Base-by-base conservation (phyloP, 1,140 invertebrate genomes). In the Galendromus occidentalis region DNA sequence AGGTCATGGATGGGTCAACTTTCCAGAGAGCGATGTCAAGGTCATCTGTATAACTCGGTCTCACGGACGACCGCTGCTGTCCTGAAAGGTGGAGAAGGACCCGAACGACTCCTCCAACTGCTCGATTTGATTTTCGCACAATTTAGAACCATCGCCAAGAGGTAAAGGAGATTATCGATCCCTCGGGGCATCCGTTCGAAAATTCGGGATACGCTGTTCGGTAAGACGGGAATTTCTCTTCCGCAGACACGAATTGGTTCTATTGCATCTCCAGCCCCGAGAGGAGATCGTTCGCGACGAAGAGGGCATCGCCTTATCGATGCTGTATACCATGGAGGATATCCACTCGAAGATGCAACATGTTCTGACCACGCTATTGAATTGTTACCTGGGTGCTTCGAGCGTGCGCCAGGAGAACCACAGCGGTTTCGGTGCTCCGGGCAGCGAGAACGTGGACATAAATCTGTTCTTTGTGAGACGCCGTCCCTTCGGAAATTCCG, bases 101-200 rank as follows among this genome's bases (percentile, higher is more conserved):
- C 75, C 7, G 68, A 72, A 29, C 71, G 72, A 66, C 70, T 76
- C 17, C 66, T 74, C 29, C 74, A 76, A 25, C 68, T 76, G 2
- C 69, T 76, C 18, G 70, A 76, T 64, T 70, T 72, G 14, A 69
- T 76, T 18, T 76, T 76, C 67, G 67, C 73, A 45, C 74, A 76
- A 68, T 75, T 75, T 68, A 68, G 73, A 42, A 72, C 68, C 68
- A 74, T 76, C 7, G 74, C 74, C 20, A 45, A 68, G 28, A 73
- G 72, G 47, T 59, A 39, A 4, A 39, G 4, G 9, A 39, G 4
- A 6, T 39, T 39, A 9, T 39, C 9, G 33, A 9, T 39, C 9
- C 33, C 33, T 39, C 9, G 9, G 9, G 9, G 4, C 33, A 4
- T 39, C 9, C 33, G 4, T 39, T 6, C 33, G 4, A n/a, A n/a